A percentile compares a stretch with the other conserved stretches of the same genome.
These are phyloP conservation scores for Cheilosia urbana DNA, from an alignment of 2,888 invertebrate genomes.

Conservation along the genomic window DNA sequence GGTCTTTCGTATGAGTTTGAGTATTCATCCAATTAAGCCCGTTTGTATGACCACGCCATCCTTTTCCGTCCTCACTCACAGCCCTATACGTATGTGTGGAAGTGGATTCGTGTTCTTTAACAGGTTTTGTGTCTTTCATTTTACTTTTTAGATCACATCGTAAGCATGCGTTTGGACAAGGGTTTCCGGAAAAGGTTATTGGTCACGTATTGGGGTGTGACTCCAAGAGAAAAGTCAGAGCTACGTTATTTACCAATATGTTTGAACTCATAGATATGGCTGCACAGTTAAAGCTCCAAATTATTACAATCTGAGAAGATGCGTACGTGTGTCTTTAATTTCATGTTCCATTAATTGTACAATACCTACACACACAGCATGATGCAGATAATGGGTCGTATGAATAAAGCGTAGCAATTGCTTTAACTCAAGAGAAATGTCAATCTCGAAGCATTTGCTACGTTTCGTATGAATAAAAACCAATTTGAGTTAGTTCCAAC, in stretches of 20 bases:
- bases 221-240: conserved; percentile 26
- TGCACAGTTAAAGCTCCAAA: neutral
- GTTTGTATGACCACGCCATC: neutral
- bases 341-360: neutral
- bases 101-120: conserved; percentile 8
- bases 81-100: too few species aligned
- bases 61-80: neutral
- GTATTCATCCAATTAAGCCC: conserved; percentile 43
- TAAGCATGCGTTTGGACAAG: conserved; percentile 27
- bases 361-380: neutral
- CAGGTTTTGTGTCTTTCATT: conserved; percentile 4
- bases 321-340: neutral
- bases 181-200: conserved; percentile 44
- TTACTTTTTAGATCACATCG: conserved; percentile 34
- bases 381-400: neutral
- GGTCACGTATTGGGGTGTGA: conserved; percentile 56
- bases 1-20: conserved; percentile 26
- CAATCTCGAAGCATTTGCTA: too few species aligned
- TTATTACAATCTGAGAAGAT: neutral
- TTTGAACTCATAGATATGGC: neutral
- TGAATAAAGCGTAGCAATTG: too few species aligned
- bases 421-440: too few species aligned
- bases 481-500: too few species aligned
- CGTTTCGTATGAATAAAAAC: too few species aligned
- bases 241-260: conserved; percentile 22